Conservation (phyloP, 2,797 vertebrate species). For the Momotus momota region DNA sequence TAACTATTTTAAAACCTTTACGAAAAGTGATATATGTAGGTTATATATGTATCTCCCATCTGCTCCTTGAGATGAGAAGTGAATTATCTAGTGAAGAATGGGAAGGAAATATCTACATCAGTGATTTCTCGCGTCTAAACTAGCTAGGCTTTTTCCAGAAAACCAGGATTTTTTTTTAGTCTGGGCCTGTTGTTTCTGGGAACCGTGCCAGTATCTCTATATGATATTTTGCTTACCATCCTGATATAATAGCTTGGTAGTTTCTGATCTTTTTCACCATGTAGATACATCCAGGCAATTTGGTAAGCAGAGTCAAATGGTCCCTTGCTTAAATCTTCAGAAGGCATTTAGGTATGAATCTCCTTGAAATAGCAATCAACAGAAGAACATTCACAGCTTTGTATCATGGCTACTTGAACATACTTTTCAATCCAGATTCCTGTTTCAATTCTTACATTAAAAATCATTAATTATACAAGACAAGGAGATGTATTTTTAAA, state of each 20-base stretch:
- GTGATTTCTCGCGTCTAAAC: not conserved
- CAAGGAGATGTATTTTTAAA: not conserved
- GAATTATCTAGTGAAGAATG: not conserved
- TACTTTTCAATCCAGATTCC: not conserved
- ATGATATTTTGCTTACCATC: conserved; percentile 20
- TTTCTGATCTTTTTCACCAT: not conserved
- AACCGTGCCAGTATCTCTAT: not conserved
- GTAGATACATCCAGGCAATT: not conserved
- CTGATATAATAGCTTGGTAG: not conserved
- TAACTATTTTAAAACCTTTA: not conserved
- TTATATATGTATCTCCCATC: not conserved
- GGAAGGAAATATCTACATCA: not conserved
- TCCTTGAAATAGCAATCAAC: not conserved
- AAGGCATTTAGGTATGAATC: not conserved
- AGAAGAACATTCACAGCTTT: not conserved
- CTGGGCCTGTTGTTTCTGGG: conserved; percentile 14
- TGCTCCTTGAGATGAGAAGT: not conserved
- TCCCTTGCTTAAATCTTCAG: not conserved
- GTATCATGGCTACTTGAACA: not conserved
- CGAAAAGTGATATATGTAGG: not conserved
- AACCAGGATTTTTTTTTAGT: not conserved
- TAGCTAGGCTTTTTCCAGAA: not conserved
- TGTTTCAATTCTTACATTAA: not conserved
- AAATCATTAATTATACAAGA: not conserved
- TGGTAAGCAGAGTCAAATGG: not conserved